These are phyloP conservation scores for Malurus alboscapulatus DNA, from an alignment of 2,113 vertebrate genomes.

Conservation along the genomic window DNA sequence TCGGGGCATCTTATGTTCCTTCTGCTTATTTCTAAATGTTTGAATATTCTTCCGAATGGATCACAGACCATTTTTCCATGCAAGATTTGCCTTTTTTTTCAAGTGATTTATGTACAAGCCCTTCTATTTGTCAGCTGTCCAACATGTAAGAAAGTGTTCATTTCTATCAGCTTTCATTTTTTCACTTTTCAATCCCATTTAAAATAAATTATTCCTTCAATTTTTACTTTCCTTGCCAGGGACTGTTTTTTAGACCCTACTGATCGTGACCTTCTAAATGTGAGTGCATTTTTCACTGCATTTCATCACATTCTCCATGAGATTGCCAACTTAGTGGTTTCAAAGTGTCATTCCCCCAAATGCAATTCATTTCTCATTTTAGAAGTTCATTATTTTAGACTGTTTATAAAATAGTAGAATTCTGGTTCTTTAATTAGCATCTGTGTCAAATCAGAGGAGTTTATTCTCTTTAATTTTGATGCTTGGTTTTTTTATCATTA, in stretches of 20 bases:
- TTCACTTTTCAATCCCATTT: slow-evolving; percentile 2
- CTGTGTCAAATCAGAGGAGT: not conserved
- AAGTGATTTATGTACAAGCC: not conserved
- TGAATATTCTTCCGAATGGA: not conserved
- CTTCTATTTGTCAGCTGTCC: not conserved
- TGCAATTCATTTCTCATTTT: not conserved
- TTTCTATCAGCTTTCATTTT: not conserved
- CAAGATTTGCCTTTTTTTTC: not conserved
- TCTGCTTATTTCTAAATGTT: not conserved
- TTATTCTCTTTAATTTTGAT: not conserved
- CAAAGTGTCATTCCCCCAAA: not conserved
- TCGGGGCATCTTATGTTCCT: not conserved
- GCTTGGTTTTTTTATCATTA: not conserved
- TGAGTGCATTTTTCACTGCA: not conserved
- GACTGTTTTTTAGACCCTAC: not conserved
- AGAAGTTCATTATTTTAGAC: slow-evolving; percentile 1
- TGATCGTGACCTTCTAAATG: not conserved
- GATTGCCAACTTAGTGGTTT: not conserved
- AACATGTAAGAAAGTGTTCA: not conserved
- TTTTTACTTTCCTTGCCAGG: not conserved
- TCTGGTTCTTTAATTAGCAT: not conserved
- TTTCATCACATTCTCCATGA: not conserved
- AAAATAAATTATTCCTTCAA: slow-evolving; percentile 13
- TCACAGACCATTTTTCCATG: not conserved
- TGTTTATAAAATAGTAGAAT: not conserved